Percentiles rank a stretch among this genome's conserved stretches.
phyloP scores from a whole-genome alignment of 2,113 vertebrate genomes.

The Lonchura striata region DNA sequence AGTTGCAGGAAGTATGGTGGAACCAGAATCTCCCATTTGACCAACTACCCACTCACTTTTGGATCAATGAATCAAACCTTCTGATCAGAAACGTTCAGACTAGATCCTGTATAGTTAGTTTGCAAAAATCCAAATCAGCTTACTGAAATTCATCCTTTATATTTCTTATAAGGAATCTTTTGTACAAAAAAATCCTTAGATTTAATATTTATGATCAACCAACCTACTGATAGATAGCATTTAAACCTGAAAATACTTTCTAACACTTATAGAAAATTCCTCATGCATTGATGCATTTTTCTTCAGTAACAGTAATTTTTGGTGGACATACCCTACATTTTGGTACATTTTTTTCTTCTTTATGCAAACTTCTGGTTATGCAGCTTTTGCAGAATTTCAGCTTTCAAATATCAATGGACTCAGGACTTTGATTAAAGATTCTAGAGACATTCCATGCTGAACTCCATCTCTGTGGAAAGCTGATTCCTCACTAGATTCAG shows the following conservation, averaged over 20 bases:
- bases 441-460: not conserved
- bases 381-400: not conserved
- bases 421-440: not conserved
- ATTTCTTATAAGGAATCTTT: not conserved
- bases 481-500: not conserved
- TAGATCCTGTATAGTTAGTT: not conserved
- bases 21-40: not conserved
- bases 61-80: not conserved
- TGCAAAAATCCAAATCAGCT: not conserved
- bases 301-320: not conserved
- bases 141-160: not conserved
- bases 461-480: not conserved
- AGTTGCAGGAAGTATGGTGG: not conserved
- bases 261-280: not conserved
- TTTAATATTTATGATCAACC: not conserved
- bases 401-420: not conserved
- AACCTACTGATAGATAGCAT: not conserved
- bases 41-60: not conserved
- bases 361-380: not conserved
- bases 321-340: not conserved
- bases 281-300: not conserved
- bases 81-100: not conserved
- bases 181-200: not conserved
- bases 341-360: not conserved
- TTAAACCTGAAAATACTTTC: not conserved